Conservation (phyloP, 2,113 vertebrate genomes). For the Urocitellus parryii region DNA sequence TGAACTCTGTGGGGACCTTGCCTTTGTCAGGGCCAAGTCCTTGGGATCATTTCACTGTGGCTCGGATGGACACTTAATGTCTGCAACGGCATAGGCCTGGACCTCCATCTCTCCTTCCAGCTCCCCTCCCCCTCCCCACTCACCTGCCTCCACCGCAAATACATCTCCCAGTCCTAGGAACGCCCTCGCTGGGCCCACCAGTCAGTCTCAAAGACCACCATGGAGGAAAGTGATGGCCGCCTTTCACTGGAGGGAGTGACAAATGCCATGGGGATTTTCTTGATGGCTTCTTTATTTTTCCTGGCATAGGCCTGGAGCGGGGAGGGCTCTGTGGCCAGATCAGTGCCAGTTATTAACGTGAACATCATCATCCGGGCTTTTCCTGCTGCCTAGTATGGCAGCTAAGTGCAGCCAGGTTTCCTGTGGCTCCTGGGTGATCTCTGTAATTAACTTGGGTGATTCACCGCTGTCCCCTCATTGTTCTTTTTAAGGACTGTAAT, state of each 20-base stretch:
- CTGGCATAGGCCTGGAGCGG: constrained; percentile 63
- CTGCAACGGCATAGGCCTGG: accelerated
- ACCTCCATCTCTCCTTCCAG: not conserved
- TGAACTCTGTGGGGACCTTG: not conserved
- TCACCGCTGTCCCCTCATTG: constrained; percentile 56
- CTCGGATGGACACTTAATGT: not conserved
- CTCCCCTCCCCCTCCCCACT: not conserved
- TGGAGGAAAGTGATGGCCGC: not conserved
- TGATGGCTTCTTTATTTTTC: constrained; percentile 72
- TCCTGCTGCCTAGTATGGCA: not conserved
- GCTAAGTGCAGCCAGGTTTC: constrained; percentile 64
- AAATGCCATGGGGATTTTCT: constrained; percentile 29
- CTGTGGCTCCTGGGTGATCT: not conserved
- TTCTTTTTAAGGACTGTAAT: constrained; percentile 40
- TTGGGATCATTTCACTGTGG: not conserved
- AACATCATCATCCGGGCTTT: constrained; percentile 56
- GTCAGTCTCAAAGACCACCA: not conserved
- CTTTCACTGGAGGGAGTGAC: not conserved
- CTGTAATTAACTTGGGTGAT: constrained; percentile 71
- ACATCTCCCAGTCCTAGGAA: not conserved
- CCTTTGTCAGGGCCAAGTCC: not conserved
- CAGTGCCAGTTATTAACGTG: constrained; percentile 75
- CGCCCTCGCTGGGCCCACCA: not conserved
- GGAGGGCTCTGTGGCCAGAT: constrained; percentile 73
- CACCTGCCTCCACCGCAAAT: not conserved